Conservation (phyloP, 2,888 invertebrate genomes). For the Dichetophora obliterata region DNA sequence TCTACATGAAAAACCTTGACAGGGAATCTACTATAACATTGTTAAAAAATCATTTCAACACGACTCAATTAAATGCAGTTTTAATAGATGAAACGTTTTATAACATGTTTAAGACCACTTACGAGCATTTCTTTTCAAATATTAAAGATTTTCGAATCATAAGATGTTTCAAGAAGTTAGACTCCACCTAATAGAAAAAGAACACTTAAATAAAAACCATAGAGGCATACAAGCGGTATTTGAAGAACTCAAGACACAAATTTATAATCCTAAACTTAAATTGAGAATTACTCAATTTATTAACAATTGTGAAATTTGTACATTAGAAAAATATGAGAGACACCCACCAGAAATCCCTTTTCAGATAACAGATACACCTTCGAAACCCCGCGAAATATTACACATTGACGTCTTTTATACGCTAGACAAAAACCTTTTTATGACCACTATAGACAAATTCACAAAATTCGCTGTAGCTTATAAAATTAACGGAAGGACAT, state of each 20-base stretch:
- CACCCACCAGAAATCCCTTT: conserved; percentile 36
- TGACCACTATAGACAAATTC: conserved; percentile 34
- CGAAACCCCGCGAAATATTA: conserved; percentile 25
- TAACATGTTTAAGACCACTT: neutral
- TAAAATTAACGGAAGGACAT: conserved; percentile 28
- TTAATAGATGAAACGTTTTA: neutral
- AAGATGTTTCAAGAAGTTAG: neutral
- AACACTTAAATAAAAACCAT: conserved; percentile 14
- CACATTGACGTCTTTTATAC: conserved; percentile 35
- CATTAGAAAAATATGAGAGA: conserved; percentile 44
- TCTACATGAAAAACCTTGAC: conserved; percentile 25
- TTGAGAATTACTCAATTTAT: conserved; percentile 46
- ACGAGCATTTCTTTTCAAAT: neutral
- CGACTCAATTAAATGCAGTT: conserved; percentile 14
- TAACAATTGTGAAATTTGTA: conserved; percentile 49
- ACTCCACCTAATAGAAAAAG: conserved; percentile 11
- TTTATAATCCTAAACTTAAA: conserved; percentile 42
- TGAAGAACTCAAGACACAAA: conserved; percentile 15
- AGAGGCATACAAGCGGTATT: conserved; percentile 42
- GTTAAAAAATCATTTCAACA: conserved; percentile 35
- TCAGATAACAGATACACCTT: conserved; percentile 9
- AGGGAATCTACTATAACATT: conserved; percentile 7
- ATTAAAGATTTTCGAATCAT: neutral
- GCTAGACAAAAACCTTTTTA: conserved; percentile 22
- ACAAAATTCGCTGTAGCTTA: conserved; percentile 26